A percentile compares a stretch with the other conserved stretches of the same genome.
Conservation (phyloP, 2,888 invertebrate genomes). For the Autographa pulchrina region DNA sequence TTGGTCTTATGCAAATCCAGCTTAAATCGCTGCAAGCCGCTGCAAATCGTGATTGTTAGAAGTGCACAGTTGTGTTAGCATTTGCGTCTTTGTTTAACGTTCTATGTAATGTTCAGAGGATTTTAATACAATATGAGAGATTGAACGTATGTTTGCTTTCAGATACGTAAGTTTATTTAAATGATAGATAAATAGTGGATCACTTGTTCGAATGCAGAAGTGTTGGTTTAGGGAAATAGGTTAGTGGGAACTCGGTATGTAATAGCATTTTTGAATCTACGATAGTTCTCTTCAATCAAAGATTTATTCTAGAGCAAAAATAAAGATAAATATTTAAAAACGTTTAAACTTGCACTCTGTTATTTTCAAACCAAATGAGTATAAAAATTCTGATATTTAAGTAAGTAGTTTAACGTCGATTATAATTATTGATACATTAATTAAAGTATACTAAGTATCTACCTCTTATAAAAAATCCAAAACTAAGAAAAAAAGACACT, state of each 20-base stretch:
- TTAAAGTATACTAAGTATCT: no score
- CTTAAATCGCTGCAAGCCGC: constrained; percentile 52
- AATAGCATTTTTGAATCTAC: constrained; percentile 38
- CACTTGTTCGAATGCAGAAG: constrained; percentile 15
- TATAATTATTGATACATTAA: no score
- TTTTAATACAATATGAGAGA: constrained; percentile 30
- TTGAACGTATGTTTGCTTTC: constrained; percentile 25
- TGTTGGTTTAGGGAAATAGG: constrained; percentile 39
- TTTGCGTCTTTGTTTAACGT: constrained; percentile 39
- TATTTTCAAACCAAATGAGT: no score
- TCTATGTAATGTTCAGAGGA: constrained; percentile 28
- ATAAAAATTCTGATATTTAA: no score
- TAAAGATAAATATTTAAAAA: neutral
- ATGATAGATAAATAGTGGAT: constrained; percentile 42
- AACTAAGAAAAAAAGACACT: no score
- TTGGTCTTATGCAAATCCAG: constrained; percentile 55
- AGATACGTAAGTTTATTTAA: constrained; percentile 25
- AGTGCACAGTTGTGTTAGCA: constrained; percentile 57
- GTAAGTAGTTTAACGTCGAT: no score
- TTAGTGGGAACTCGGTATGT: constrained; percentile 16
- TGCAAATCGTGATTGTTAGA: constrained; percentile 56
- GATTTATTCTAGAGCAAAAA: neutral
- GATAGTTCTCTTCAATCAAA: neutral
- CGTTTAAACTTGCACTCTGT: neutral
- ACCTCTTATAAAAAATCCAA: no score